Evolutionary conservation across 2,113 vertebrate species (phyloP).

Genomic region (Sterrhoptilus dennistouni): DNA sequence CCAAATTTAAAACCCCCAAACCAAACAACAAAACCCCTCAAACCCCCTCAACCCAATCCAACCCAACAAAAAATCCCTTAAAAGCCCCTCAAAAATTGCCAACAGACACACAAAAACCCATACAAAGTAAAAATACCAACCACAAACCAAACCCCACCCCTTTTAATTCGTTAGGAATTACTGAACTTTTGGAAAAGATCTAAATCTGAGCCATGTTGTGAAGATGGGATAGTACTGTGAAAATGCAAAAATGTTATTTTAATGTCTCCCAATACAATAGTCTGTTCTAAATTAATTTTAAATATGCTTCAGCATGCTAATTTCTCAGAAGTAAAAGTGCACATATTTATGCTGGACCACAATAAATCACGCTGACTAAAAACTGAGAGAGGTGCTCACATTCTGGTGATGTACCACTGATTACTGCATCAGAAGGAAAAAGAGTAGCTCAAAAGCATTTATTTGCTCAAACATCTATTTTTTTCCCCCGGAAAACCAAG

Average conservation of each 20-base stretch:
- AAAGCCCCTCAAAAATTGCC: neutral
- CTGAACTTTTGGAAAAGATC: neutral
- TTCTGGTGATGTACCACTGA: neutral
- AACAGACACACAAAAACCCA: neutral
- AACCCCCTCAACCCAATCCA: neutral
- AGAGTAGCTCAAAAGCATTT: neutral
- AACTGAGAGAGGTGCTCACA: neutral
- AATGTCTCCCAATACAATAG: neutral
- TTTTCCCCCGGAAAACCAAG: neutral
- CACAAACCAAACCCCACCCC: accelerated
- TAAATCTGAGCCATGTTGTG: neutral
- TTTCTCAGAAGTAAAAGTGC: neutral
- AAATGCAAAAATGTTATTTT: neutral
- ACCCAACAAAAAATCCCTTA: no score
- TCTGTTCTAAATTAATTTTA: neutral
- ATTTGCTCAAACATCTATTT: conserved; percentile 16
- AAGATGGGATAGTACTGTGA: neutral
- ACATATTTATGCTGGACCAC: neutral
- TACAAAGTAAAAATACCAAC: neutral
- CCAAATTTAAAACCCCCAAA: neutral
- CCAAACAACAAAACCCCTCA: neutral
- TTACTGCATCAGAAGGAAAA: neutral
- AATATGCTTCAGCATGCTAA: neutral
- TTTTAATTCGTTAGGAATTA: neutral
- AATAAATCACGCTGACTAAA: neutral